These are phyloP conservation scores for Bufo gargarizans DNA, from an alignment of 2,113 vertebrate species.

Conservation along the genomic window DNA sequence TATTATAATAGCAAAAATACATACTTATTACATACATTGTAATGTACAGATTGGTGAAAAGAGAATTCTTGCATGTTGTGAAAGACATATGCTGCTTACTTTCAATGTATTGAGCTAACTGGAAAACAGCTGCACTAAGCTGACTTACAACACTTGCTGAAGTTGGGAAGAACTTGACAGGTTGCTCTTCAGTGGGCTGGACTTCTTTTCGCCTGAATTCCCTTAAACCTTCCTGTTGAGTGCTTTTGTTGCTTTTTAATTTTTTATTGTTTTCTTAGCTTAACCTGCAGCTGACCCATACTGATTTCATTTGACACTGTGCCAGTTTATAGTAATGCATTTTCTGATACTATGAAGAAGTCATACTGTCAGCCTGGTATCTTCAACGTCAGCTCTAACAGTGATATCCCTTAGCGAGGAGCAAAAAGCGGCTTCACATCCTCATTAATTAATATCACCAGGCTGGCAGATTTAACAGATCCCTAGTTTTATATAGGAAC, in stretches of 20 bases:
- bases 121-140: background rate
- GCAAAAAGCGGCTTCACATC: constrained; percentile 58
- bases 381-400: constrained; percentile 6
- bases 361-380: background rate
- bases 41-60: background rate
- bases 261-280: constrained; percentile 77
- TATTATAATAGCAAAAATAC: background rate
- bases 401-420: constrained; percentile 55
- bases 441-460: constrained; percentile 57
- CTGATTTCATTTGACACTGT: constrained; percentile 68
- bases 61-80: background rate
- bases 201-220: constrained; percentile 41
- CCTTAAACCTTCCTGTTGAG: constrained; percentile 60
- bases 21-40: background rate
- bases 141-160: background rate
- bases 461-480: constrained; percentile 13
- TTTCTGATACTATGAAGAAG: constrained; percentile 69
- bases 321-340: constrained; percentile 66
- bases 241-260: constrained; percentile 70
- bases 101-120: background rate
- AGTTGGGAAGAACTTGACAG: constrained; percentile 13
- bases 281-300: constrained; percentile 76
- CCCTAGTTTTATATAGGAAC: background rate
- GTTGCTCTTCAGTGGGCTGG: constrained; percentile 16
- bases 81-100: background rate